Base-by-base conservation (phyloP, 2,113 vertebrate genomes). In the Poecilia latipinna region DNA sequence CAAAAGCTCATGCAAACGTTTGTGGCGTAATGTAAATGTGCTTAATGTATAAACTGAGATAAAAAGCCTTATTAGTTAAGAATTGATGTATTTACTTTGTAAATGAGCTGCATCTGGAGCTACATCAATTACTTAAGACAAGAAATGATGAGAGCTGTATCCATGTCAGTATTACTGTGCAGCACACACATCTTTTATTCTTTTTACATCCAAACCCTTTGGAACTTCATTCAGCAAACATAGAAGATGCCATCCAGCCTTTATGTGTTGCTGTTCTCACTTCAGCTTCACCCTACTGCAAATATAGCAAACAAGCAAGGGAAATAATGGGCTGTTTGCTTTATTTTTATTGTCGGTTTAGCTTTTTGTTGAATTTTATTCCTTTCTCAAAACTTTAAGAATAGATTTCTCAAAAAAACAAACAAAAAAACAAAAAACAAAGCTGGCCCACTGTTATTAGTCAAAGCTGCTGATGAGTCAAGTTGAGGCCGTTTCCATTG, bases 311-410 rank as follows among this genome's bases (percentile, higher is more conserved):
- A 71, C 78, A 67, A 65, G 60, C 68, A 67, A 61, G 61, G 82
- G 44, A 48, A 19, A 19, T 84, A 90, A 86, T 79, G 65, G 77
- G 87, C 87, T 90, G 87, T 74, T 68, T 69, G 70, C 72, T 42
- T 67, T 4, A 77, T 72, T 65, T 69, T 87, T 60, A 65, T 78
- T 42, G 6, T 81, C 78, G 65, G 77, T 89, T 78, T 87, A 81
- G 84, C 73, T 86, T 79, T 85, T 74, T 61, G 61, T 48, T 77
- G 82, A 70, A 86, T 80, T 89, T 86, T 84, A 85, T 75, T 61
- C 82, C 79, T 86, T 78, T 64, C 71, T 77, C 33, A 51, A 5
- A 75, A 81, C 72, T 78, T 70, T 69, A 51, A n/a, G 65, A 84
- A 87, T 77, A 70, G 51, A 73, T 86, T 79, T 82, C 29, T 29